Conservation (phyloP, 2,888 invertebrate genomes). For the Labia minor region DNA sequence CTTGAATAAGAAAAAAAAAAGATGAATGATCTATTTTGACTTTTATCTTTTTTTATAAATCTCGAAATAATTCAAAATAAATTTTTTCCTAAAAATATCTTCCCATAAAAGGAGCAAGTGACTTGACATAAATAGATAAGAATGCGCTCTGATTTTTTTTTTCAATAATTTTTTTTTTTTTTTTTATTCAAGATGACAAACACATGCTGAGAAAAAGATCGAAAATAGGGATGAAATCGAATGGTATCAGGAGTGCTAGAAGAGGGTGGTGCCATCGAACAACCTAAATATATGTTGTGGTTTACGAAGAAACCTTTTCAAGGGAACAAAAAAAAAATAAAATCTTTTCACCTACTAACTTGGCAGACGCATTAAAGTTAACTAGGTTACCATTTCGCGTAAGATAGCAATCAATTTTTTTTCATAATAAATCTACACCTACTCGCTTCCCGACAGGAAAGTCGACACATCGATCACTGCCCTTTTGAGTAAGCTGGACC, state of each 20-base stretch:
- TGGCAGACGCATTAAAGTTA: neutral
- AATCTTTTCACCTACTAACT: neutral
- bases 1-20: too few relatives aligned
- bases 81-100: neutral
- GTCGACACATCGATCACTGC: neutral
- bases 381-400: neutral
- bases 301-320: neutral
- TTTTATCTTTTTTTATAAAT: too few relatives aligned
- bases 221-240: neutral
- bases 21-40: too few relatives aligned
- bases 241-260: neutral
- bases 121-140: constrained; percentile 1
- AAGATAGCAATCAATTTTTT: constrained; percentile 1
- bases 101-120: neutral
- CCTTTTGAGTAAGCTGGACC: neutral
- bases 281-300: constrained; percentile 6
- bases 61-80: too few relatives aligned
- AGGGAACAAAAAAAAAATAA: neutral
- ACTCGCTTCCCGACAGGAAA: too few relatives aligned
- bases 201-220: neutral
- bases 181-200: neutral
- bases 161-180: neutral
- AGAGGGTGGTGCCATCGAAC: constrained; percentile 13
- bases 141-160: constrained; percentile 1
- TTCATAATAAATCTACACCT: neutral